Percentiles rank a stretch among this genome's conserved stretches.
Evolutionary conservation across 2,888 invertebrate genomes (phyloP).

Genomic region (Tetragnatha montana): DNA sequence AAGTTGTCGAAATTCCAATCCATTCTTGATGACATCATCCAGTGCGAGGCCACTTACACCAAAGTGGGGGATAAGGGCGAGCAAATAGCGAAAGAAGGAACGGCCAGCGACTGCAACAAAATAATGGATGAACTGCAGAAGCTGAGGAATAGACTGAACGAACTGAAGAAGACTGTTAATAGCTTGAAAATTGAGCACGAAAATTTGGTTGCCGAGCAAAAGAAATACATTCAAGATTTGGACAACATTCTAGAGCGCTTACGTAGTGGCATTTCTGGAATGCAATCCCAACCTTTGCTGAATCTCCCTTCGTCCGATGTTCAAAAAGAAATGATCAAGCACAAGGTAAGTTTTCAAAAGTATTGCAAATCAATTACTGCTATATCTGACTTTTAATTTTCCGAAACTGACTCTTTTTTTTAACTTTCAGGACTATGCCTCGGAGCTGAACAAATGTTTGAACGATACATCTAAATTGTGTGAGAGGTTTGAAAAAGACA

Average conservation of each 20-base stretch:
- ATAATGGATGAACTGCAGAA: conserved; percentile 91
- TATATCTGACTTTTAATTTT: too few species aligned
- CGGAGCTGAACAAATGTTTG: conserved; percentile 83
- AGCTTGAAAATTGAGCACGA: conserved; percentile 91
- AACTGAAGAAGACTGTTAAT: conserved; percentile 87
- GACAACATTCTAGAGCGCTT: conserved; percentile 89
- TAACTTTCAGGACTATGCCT: conserved; percentile 78
- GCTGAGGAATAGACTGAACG: conserved; percentile 88
- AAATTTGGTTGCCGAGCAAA: conserved; percentile 89
- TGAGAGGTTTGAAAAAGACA: conserved; percentile 84
- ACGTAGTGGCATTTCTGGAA: conserved; percentile 86
- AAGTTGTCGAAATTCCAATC: conserved; percentile 92
- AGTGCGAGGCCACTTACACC: conserved; percentile 90
- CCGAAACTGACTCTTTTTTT: background rate
- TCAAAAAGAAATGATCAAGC: conserved; percentile 87
- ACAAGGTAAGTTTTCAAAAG: conserved; percentile 77
- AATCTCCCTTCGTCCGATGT: conserved; percentile 81
- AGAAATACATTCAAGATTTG: conserved; percentile 86
- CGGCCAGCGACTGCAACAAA: conserved; percentile 89
- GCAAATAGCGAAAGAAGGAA: conserved; percentile 92
- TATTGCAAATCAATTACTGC: too few species aligned
- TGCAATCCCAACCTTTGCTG: conserved; percentile 86
- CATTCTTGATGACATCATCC: conserved; percentile 89
- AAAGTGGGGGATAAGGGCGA: conserved; percentile 94
- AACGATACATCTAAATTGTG: conserved; percentile 84